Evolutionary conservation across 2,888 invertebrate species (phyloP).

Genomic region (Gibbula magus): DNA sequence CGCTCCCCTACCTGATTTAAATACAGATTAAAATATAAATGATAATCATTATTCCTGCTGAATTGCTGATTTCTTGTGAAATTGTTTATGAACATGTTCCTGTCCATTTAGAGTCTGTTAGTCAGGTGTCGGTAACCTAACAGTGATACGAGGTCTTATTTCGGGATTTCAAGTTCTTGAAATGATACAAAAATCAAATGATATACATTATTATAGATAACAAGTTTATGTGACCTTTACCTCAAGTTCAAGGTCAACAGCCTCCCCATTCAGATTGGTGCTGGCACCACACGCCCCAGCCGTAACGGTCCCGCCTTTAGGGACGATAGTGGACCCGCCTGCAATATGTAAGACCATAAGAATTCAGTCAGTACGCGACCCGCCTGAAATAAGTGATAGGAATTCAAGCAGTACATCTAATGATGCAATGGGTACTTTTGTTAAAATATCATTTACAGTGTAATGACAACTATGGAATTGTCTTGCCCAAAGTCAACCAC

Average conservation of each 20-base stretch:
- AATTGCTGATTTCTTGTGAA: not conserved
- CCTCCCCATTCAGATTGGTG: slow-evolving; percentile 3
- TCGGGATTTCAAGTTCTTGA: too few relatives aligned
- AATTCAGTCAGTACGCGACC: too few relatives aligned
- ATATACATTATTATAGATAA: too few relatives aligned
- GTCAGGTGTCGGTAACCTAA: too few relatives aligned
- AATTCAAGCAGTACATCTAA: not conserved
- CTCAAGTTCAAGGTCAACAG: slow-evolving; percentile 28
- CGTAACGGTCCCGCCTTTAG: slow-evolving; percentile 32
- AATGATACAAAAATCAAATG: too few relatives aligned
- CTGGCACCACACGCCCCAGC: slow-evolving; percentile 29
- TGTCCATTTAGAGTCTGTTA: too few relatives aligned
- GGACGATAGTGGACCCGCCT: slow-evolving; percentile 42
- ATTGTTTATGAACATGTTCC: not conserved
- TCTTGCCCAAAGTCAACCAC: too few relatives aligned
- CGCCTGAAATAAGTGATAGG: not conserved
- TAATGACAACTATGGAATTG: not conserved
- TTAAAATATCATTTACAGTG: not conserved
- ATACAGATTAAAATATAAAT: not conserved
- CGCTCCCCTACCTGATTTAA: not conserved
- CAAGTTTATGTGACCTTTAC: not conserved
- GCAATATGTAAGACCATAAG: not conserved
- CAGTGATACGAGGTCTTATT: too few relatives aligned
- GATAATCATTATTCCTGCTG: too few relatives aligned
- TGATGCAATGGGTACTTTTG: not conserved